Conservation (phyloP, 1,140 invertebrate species). For the Ladona fulva region DNA sequence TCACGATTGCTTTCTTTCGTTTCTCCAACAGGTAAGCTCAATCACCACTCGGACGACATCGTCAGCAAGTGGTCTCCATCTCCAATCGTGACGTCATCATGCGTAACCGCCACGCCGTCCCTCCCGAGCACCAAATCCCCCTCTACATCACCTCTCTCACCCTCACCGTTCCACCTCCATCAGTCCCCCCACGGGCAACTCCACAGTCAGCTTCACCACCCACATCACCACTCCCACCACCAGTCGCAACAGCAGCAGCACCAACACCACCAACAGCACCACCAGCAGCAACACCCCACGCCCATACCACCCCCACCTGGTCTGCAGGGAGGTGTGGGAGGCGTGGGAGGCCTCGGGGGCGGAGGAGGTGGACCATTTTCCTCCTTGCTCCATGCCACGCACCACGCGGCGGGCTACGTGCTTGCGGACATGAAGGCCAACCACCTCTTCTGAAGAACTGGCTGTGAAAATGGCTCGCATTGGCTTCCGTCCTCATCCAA, state of each 20-base stretch:
- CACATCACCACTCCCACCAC: background rate
- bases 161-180: background rate
- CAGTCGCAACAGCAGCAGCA: background rate
- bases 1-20: background rate
- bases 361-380: background rate
- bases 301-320: background rate
- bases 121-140: background rate
- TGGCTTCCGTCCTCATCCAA: background rate
- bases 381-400: background rate
- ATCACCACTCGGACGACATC: background rate
- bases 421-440: conserved; percentile 1
- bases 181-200: background rate
- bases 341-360: background rate
- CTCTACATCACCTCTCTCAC: background rate
- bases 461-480: background rate
- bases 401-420: background rate
- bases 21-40: background rate
- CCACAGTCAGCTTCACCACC: background rate
- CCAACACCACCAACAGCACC: background rate
- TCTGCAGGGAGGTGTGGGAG: background rate
- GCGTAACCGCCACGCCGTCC: background rate
- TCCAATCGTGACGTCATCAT: background rate
- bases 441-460: background rate
- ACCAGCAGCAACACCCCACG: background rate
- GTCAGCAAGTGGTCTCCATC: background rate